These are phyloP conservation scores for Tetramorium bicarinatum DNA, from an alignment of 2,888 invertebrate genomes.

Conservation along the genomic window DNA sequence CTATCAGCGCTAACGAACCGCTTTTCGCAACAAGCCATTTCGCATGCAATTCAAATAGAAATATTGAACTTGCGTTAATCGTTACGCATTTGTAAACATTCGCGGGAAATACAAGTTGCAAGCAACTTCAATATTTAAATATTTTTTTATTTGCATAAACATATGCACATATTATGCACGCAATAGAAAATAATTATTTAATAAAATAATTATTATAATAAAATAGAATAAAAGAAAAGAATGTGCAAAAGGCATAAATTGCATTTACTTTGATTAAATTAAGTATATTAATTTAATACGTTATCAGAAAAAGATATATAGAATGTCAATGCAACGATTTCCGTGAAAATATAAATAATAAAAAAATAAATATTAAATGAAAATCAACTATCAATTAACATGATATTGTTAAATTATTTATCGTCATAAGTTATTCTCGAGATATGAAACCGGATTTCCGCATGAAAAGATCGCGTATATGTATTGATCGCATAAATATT, in stretches of 20 bases:
- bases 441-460: constrained; percentile 7
- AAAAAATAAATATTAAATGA: background rate
- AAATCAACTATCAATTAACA: background rate
- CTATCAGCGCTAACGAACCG: constrained; percentile 41
- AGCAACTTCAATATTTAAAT: constrained; percentile 12
- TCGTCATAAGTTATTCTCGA: background rate
- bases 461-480: background rate
- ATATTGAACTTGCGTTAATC: constrained; percentile 30
- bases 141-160: background rate
- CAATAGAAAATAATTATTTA: background rate
- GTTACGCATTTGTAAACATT: constrained; percentile 26
- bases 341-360: background rate
- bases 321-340: background rate
- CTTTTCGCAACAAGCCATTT: constrained; percentile 54
- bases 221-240: too few species aligned
- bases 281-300: background rate
- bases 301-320: background rate
- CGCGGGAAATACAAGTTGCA: constrained; percentile 9
- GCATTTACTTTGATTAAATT: too few species aligned
- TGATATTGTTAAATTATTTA: constrained; percentile 10
- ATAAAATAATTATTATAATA: too few species aligned
- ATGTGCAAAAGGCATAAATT: background rate
- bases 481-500: constrained; percentile 40
- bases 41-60: constrained; percentile 46
- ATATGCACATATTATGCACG: background rate